Base-by-base conservation (phyloP, 1,140 invertebrate genomes). In the Brachystomella parvula region DNA sequence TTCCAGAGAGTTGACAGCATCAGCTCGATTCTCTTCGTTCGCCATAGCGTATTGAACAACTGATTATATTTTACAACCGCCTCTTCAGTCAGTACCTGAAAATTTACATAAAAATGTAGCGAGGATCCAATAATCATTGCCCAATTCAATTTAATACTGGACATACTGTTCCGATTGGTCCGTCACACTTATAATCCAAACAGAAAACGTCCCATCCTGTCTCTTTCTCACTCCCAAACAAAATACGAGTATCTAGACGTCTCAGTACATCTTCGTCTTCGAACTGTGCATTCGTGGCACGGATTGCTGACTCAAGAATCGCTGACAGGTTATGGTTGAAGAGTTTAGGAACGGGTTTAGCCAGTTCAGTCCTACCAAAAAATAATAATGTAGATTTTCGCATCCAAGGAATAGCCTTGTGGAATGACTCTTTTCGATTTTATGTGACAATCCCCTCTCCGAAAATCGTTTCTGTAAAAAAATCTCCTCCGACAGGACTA, bases 161-260 rank as follows among this genome's bases (percentile, higher is more conserved):
- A 70, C 76, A 77, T 80, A 89, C 86, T 15, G 92, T 96, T 75
- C 90, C 89, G 67, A 98, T 88, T 19, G 94, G 95, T 6, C 94
- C 94, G 77, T 91, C 87, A 2, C 94, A 89, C 65, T 91, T 88
- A 78, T 98, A 98, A 76, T 93, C 87, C 58, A 98, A 80, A 75
- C 89, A 89, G 78, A 97, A 96, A 49, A 96, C 89, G 80, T 98
- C 94, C 94, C 94, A 98, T 2, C 94, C 94, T 64, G 82, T 85
- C 77, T 97, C 94, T 31, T 89, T 90, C n/a, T 84, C 82, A 29
- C 84, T 87, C 6, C 84, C 81, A 32, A 87, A 84, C 68, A 95
- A 84, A 21, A 94, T 82, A 74, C 89, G 85, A 17, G 95, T 89
- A 80, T 94, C 92, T 15, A 98, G 79, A 21, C 93, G 80, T 71